These are phyloP conservation scores for Sinosuthora webbiana DNA, from an alignment of 2,113 vertebrate species.

Conservation along the genomic window DNA sequence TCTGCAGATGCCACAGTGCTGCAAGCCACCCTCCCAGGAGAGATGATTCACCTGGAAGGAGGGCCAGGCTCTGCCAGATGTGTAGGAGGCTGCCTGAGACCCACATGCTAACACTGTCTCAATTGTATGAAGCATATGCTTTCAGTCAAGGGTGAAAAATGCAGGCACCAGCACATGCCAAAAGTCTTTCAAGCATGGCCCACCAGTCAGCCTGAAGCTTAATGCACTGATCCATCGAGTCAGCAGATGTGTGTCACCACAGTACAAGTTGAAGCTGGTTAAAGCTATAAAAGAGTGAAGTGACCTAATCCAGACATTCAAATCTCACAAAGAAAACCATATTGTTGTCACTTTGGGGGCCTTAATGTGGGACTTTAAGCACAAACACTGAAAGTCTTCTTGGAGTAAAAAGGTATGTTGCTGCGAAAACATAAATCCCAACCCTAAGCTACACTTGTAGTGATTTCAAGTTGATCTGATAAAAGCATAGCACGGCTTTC, in stretches of 20 bases:
- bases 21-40: slow-evolving; percentile 89
- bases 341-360: slow-evolving; percentile 62
- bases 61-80: slow-evolving; percentile 93
- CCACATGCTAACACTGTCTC: slow-evolving; percentile 89
- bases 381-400: slow-evolving; percentile 46
- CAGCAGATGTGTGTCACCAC: slow-evolving; percentile 94
- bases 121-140: slow-evolving; percentile 94
- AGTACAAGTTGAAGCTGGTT: slow-evolving; percentile 92
- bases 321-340: slow-evolving; percentile 68
- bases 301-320: slow-evolving; percentile 85
- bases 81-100: slow-evolving; percentile 87
- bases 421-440: slow-evolving; percentile 25
- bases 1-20: slow-evolving; percentile 88
- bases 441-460: slow-evolving; percentile 21
- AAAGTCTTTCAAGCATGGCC: slow-evolving; percentile 94
- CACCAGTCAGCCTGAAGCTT: slow-evolving; percentile 88
- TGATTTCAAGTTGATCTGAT: slow-evolving; percentile 37
- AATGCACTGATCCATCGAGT: slow-evolving; percentile 82
- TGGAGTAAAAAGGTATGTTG: neutral
- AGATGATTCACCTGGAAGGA: slow-evolving; percentile 94
- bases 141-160: slow-evolving; percentile 97
- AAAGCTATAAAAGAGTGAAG: slow-evolving; percentile 79
- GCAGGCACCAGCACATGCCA: slow-evolving; percentile 93
- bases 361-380: slow-evolving; percentile 50
- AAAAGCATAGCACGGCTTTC: slow-evolving; percentile 53